These are phyloP conservation scores for Notiomystis cincta DNA, from an alignment of 2,113 vertebrate species.

Conservation along the genomic window DNA sequence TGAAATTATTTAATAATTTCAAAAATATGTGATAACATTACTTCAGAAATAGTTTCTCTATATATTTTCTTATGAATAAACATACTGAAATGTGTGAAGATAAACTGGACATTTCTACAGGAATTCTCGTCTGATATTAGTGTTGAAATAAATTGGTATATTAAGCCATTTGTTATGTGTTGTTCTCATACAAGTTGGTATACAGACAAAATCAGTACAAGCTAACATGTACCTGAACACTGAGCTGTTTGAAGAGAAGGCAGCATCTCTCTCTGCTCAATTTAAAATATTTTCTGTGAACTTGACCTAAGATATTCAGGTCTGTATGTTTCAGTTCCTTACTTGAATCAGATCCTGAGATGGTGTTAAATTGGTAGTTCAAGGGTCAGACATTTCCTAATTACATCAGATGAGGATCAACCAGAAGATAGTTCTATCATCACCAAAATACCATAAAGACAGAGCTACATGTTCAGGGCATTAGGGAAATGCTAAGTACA, in stretches of 20 bases:
- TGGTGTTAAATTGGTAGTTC: rapidly evolving
- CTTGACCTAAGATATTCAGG: background rate
- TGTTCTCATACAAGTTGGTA: background rate
- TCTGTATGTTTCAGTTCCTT: background rate
- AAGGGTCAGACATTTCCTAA: background rate
- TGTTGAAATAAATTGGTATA: background rate
- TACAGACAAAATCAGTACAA: background rate
- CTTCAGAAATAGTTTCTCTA: background rate
- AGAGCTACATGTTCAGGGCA: background rate
- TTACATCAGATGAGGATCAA: background rate
- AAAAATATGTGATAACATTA: background rate
- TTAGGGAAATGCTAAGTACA: background rate
- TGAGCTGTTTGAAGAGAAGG: background rate
- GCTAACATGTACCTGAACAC: background rate
- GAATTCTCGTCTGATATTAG: background rate
- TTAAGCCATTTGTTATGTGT: background rate
- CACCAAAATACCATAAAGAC: background rate
- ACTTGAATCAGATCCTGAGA: background rate
- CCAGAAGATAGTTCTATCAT: background rate
- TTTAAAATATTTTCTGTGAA: background rate
- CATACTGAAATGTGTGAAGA: background rate
- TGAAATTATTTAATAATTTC: background rate
- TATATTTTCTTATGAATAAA: background rate
- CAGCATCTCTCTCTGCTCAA: background rate
- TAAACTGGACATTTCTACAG: background rate